Base-by-base conservation (phyloP, 2,113 vertebrate genomes). In the Plecturocebus donacophilus region DNA sequence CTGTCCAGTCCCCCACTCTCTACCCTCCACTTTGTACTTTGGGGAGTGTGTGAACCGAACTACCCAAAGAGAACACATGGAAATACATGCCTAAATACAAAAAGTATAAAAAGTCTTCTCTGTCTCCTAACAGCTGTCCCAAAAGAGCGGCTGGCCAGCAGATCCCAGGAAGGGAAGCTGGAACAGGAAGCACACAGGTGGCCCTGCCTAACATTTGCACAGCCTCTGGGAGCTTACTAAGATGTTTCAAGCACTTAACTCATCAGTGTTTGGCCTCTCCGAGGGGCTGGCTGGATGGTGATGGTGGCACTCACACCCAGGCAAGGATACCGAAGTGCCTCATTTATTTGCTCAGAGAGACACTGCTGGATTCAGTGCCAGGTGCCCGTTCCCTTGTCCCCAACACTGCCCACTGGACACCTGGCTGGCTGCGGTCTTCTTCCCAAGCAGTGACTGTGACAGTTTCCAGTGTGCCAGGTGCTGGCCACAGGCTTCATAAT, bases 101-200 rank as follows among this genome's bases (percentile, higher is more conserved):
- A 81, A 73, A 54, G 40, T 64, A 11, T 27, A 38, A 25, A 35
- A 14, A 6, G 10, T 8, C 12, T 23, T 49, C 17, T 30, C 56
- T 30, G 5, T 35, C 38, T 54, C 27, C 35, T 21, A 68, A 54
- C 0, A 20, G 25, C 0, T 0, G 13, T 49, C 32, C 23, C 32
- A 1, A 4, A 38, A 45, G 56, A 47, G 42, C 0, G 7, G 11
- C 27, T 8, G 11, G 49, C 19, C 73, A 5, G 0, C 5, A 0
- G 85, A 13, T 2, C 35, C 11, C 2, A 40, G 32, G 45, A 32
- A 21, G 68, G 49, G 79, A 8, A 30, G 47, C 4, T 0, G 30
- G 25, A 3, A 1, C 21, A 8, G 92, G 58, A 79, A 20, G 42
- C 27, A 14, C 58, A 2, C 54, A 0, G 0, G 17, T 0, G 76